Evolutionary conservation across 2,113 vertebrate genomes (phyloP), one percentile per base, ranked within the genome.

Genomic region (Pangasianodon hypophthalmus): DNA sequence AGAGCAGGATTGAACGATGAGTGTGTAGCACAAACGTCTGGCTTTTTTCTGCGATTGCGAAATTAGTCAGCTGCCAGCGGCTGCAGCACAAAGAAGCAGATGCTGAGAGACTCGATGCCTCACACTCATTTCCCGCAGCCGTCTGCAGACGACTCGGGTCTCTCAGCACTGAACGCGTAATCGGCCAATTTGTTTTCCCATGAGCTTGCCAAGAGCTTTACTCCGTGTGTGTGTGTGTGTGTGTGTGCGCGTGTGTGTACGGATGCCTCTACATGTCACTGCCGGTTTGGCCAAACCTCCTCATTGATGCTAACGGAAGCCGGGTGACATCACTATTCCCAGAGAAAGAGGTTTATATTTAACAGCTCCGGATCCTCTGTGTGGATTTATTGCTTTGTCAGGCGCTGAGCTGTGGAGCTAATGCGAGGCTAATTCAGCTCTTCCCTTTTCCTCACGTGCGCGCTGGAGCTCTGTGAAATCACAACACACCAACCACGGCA

Each of bases 321-420:
- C 10, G 44, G 81, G 92, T 95, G 93, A 95, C 94, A 90, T 95
- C 93, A 95, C 71, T 87, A 67, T 83, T 90, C 75, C 84, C 80
- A 82, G 81, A 83, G 87, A 90, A 69, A 37, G 46, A 32, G 41
- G 79, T 93, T 93, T 94, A 86, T 91, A 90, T 85, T 93, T 93
- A 92, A 89, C 89, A 29, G 64, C 75, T 86, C 88, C 60, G 83
- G 89, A 92, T 83, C 18, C 24, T 87, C 86, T 86, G 82, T 26
- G 85, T 86, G 91, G 92, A 93, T 94, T 94, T 90, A 94, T 88
- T 54, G 58, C 88, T 87, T 58, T n/a, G 88, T 84, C n/a, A 54
- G 29, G 13, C 2, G 41, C 82, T 0, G 11, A 69, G 85, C 41
- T 89, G 10, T 6, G 21, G 37, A 26, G 54, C 11, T 32, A 37